Conservation (phyloP, 2,888 invertebrate genomes). For the Hirtodrosophila trivittata region DNA sequence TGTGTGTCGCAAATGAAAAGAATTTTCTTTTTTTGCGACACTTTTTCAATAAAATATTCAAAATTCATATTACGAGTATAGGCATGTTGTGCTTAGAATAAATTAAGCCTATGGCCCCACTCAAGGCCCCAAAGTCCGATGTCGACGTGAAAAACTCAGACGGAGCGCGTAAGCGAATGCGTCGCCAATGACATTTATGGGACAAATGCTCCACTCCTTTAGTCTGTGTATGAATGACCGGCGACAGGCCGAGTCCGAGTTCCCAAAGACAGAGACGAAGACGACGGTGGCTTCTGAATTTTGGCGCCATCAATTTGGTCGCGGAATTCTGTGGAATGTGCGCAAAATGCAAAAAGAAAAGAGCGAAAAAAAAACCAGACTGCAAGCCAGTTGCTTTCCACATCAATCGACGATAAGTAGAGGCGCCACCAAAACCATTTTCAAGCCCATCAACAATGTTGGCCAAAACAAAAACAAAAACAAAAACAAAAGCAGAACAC, state of each 20-base stretch:
- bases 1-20: background rate
- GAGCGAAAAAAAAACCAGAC: constrained; percentile 15
- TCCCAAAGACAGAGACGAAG: constrained; percentile 21
- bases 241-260: constrained; percentile 4
- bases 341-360: constrained; percentile 45
- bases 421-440: constrained; percentile 75
- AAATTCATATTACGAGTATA: constrained; percentile 72
- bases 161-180: constrained; percentile 52
- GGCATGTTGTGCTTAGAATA: constrained; percentile 69
- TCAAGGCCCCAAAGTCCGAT: constrained; percentile 60
- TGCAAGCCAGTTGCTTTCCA: constrained; percentile 62
- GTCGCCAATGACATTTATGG: constrained; percentile 72
- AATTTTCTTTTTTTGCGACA: constrained; percentile 47
- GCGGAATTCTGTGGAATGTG: constrained; percentile 71
- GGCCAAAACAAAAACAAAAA: constrained; percentile 13
- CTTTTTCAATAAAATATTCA: constrained; percentile 75
- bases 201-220: constrained; percentile 76
- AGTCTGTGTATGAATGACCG: constrained; percentile 51
- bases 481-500: constrained; percentile 2
- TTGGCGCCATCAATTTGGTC: constrained; percentile 79
- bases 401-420: constrained; percentile 49
- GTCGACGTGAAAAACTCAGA: constrained; percentile 73
- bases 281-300: constrained; percentile 62
- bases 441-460: constrained; percentile 36
- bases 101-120: constrained; percentile 58